Evolutionary conservation across 2,797 vertebrate species (phyloP), one percentile per base, ranked within the genome.

Genomic region (Cottoperca gobio): DNA sequence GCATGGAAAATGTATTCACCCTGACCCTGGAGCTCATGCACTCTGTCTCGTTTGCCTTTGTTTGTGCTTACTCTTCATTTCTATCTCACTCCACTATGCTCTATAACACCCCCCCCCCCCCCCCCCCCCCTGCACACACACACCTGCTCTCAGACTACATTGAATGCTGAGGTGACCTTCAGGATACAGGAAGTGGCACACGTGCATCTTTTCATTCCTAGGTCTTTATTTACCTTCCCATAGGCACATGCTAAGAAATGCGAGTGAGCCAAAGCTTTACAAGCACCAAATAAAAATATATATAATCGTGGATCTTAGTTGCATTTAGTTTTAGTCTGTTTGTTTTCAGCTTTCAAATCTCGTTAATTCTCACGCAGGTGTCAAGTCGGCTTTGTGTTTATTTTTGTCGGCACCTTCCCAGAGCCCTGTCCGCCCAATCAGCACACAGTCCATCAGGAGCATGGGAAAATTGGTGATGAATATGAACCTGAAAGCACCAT

Each of bases 401-500:
- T 85, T 86, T 82, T 49, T 70, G 77, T 73, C 79, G 60, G 57
- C 66, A 83, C 73, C 84, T 88, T 87, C 76, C 82, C 79, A 39
- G 70, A 75, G 50, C 59, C 81, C 57, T 74, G 86, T 88, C 88
- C 13, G 4, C 64, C 80, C 82, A 79, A 91, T 93, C 78, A 78
- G 69, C 79, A 21, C 77, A 52, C 59, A 50, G 81, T 69, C 77
- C 48, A 40, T 92, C 76, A 85, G 77, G 40, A 74, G 78, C 88
- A 85, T 93, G 91, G 89, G 91, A 91, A 91, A 90, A 78, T 24
- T 63, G n/a, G 77, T 10, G 72, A 85, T 81, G 83, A 87, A 90
- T 85, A 88, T 85, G 73, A 87, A 86, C 81, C 84, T 89, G 80
- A 87, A 82, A 88, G 83, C 71, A 21, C 64, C 85, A 85, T 87